Conservation (phyloP, 2,888 invertebrate genomes). For the Melanostoma mellinum region DNA sequence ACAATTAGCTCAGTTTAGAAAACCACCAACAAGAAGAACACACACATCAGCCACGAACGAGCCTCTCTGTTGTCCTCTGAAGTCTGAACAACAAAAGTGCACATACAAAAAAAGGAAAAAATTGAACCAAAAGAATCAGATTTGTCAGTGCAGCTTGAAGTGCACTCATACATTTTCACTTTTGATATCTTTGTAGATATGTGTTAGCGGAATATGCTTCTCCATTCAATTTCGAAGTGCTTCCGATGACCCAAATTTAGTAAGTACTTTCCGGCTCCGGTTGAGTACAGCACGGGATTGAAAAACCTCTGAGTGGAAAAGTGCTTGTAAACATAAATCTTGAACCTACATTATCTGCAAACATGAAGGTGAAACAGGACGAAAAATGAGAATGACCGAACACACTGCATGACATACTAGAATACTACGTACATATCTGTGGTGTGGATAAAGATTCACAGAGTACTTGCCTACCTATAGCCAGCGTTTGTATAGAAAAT, state of each 20-base stretch:
- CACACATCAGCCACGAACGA: no score
- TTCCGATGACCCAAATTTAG: conserved; percentile 65
- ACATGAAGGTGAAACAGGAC: conserved; percentile 27
- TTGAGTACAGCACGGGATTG: conserved; percentile 38
- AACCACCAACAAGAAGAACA: no score
- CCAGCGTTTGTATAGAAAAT: no score
- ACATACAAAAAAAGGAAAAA: neutral
- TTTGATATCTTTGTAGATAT: neutral
- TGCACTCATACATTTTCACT: neutral
- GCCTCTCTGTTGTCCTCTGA: neutral
- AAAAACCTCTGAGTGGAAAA: conserved; percentile 63
- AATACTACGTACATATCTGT: no score
- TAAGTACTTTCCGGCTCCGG: conserved; percentile 53
- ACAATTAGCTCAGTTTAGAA: no score
- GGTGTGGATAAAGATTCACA: neutral
- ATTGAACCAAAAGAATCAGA: no score
- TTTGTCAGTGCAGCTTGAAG: conserved; percentile 2
- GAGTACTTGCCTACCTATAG: no score
- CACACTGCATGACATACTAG: no score
- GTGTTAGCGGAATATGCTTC: conserved; percentile 18
- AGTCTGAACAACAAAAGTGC: conserved; percentile 1
- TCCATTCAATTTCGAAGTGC: conserved; percentile 57
- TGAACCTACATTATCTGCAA: conserved; percentile 65
- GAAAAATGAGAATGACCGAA: neutral
- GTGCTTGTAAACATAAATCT: conserved; percentile 71